phyloP scores from a whole-genome alignment of 2,113 vertebrate genomes.

The Saccopteryx leptura region DNA sequence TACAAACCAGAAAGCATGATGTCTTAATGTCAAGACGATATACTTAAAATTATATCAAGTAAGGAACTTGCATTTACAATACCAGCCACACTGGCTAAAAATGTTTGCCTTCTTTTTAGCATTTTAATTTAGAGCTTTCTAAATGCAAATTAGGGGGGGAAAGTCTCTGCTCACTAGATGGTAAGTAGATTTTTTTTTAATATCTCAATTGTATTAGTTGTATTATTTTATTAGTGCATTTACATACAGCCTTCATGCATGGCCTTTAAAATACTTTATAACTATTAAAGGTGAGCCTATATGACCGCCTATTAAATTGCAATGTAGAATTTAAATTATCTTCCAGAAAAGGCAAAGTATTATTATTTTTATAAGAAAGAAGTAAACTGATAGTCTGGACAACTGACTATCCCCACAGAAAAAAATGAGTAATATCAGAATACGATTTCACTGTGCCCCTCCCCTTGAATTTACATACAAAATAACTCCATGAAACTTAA shows the following conservation, averaged over 20 bases:
- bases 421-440: constrained; percentile 15
- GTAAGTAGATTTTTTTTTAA: constrained; percentile 9
- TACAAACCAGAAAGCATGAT: constrained; percentile 70
- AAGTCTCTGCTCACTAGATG: constrained; percentile 45
- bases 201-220: constrained; percentile 62
- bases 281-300: constrained; percentile 33
- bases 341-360: background rate
- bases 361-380: constrained; percentile 38
- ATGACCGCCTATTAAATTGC: background rate
- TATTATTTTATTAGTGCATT: constrained; percentile 57
- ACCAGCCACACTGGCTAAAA: constrained; percentile 43
- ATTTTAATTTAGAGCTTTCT: constrained; percentile 77
- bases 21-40: constrained; percentile 70
- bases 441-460: background rate
- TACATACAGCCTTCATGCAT: background rate
- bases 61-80: constrained; percentile 64
- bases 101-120: constrained; percentile 65
- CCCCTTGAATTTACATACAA: constrained; percentile 26
- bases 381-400: background rate
- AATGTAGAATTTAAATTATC: constrained; percentile 34
- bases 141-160: constrained; percentile 75
- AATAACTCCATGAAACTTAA: constrained; percentile 55
- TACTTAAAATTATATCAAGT: constrained; percentile 74
- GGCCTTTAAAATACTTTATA: constrained; percentile 37
- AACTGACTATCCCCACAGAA: background rate